Percentiles rank a stretch among this genome's conserved stretches.
Conservation (phyloP, 2,797 vertebrate genomes). For the Peromyscus eremicus region DNA sequence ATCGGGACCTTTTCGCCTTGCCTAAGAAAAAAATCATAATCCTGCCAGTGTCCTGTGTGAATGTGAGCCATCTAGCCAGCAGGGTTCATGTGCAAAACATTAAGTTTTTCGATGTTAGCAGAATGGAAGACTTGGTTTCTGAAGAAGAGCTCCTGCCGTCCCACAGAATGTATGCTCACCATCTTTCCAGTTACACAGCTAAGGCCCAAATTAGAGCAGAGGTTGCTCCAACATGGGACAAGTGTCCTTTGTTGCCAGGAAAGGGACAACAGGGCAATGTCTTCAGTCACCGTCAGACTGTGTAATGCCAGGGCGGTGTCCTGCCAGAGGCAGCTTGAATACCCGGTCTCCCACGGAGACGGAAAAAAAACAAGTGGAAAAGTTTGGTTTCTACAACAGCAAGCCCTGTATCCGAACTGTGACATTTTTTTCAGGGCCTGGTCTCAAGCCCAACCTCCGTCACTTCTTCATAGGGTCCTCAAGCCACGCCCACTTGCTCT, state of each 20-base stretch:
- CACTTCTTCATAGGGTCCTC: neutral
- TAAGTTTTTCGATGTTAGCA: neutral
- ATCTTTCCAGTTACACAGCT: neutral
- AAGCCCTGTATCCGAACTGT: constrained; percentile 1
- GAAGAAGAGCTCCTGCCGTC: neutral
- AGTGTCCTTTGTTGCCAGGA: neutral
- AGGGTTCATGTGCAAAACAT: constrained; percentile 5
- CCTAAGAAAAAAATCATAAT: neutral
- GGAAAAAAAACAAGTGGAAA: constrained; percentile 62
- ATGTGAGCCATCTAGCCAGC: neutral
- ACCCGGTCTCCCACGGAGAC: neutral
- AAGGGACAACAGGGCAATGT: constrained; percentile 46
- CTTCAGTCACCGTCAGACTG: constrained; percentile 21
- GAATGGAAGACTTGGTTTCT: neutral
- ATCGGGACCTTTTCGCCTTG: neutral
- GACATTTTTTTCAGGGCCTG: neutral
- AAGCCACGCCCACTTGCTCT: neutral
- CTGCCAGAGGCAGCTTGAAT: neutral
- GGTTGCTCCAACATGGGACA: neutral
- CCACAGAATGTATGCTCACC: neutral
- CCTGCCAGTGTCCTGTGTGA: neutral
- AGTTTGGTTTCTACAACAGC: constrained; percentile 57
- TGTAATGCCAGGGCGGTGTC: neutral
- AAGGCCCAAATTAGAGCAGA: constrained; percentile 47
- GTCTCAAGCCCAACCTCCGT: neutral